A percentile compares a stretch with the other conserved stretches of the same genome.
Evolutionary conservation across 2,888 invertebrate species (phyloP).

Genomic region (Microdon myrmicae): DNA sequence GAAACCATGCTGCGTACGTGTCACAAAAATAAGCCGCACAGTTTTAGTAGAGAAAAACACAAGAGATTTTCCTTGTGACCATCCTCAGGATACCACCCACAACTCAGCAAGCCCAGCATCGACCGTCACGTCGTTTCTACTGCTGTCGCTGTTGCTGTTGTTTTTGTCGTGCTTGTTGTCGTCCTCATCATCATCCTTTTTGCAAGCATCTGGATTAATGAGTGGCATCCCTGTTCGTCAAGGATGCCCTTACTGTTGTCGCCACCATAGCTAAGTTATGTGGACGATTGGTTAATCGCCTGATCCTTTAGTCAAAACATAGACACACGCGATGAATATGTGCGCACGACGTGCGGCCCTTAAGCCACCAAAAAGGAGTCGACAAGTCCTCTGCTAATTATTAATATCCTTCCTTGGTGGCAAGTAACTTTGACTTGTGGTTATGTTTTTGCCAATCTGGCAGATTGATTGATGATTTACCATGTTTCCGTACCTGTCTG

Average conservation of each 20-base stretch:
- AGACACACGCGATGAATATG: not conserved
- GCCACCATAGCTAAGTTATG: constrained; percentile 31
- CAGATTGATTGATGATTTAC: constrained; percentile 49
- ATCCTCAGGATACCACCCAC: constrained; percentile 31
- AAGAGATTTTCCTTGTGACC: constrained; percentile 9
- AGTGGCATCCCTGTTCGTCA: constrained; percentile 14
- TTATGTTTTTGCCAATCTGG: constrained; percentile 44
- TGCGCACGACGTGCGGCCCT: constrained; percentile 7
- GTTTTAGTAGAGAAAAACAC: constrained; percentile 8
- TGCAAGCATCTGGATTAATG: constrained; percentile 18
- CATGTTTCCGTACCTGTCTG: constrained; percentile 35
- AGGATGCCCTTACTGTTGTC: constrained; percentile 11
- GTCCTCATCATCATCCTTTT: too few species aligned
- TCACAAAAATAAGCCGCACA: constrained; percentile 50
- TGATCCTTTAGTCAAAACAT: constrained; percentile 19
- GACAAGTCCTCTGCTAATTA: constrained; percentile 53
- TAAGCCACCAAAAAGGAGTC: constrained; percentile 28
- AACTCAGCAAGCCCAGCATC: too few species aligned
- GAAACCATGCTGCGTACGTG: constrained; percentile 44
- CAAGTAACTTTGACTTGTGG: constrained; percentile 37
- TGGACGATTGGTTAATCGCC: constrained; percentile 49
- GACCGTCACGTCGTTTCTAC: constrained; percentile 46
- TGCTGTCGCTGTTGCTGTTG: too few species aligned
- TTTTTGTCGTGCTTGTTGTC: too few species aligned
- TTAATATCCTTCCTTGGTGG: constrained; percentile 52